Evolutionary conservation across 2,888 invertebrate species (phyloP), one percentile per base, ranked within the genome.

Genomic region (Salpingus planirostris): DNA sequence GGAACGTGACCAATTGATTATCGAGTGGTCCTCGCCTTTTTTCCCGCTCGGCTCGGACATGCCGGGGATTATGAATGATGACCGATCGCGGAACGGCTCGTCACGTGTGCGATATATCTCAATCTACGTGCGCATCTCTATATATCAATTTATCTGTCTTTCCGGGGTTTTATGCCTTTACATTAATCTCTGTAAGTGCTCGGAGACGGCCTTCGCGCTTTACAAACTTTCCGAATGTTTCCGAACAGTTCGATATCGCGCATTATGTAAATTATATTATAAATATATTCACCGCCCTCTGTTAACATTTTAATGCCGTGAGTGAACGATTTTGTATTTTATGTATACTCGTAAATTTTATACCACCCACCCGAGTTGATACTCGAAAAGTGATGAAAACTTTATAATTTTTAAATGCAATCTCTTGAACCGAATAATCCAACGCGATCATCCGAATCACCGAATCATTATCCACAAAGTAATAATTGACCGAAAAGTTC

Each of bases 81-180:
- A 58, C 54, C 51, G 49, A 49, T 49, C 47, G 43, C 49, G 40
- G 38, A 43, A 37, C 40, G 40, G 48, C 44, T 46, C 49, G 48
- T 54, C 55, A 50, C 50, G 43, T 42, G 45, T 40, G 43, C 51
- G 44, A 60, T 61, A 59, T 60, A 60, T 61, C 58, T 59, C 58
- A 60, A 61, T 61, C 57, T 57, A 57, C 44, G 48, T 45, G 42
- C 47, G 41, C 49, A 50, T 58, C 52, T 54, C 57, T 54, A 58
- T 60, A 60, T 58, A 60, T 60, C 60, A 59, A 60, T 61, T 60
- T 58, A 55, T 59, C 57, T 55, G 55, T 57, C 57, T 57, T 55
- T 52, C 49, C 48, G 43, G 46, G 46, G 52, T 50, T 56, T 56
- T 55, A 48, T 53, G 49, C 49, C 46, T 43, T 45, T 43, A 54